Percentiles rank a stretch among this genome's conserved stretches.
Evolutionary conservation across 2,113 vertebrate species (phyloP).

Genomic region (Nycticryphes semicollaris): DNA sequence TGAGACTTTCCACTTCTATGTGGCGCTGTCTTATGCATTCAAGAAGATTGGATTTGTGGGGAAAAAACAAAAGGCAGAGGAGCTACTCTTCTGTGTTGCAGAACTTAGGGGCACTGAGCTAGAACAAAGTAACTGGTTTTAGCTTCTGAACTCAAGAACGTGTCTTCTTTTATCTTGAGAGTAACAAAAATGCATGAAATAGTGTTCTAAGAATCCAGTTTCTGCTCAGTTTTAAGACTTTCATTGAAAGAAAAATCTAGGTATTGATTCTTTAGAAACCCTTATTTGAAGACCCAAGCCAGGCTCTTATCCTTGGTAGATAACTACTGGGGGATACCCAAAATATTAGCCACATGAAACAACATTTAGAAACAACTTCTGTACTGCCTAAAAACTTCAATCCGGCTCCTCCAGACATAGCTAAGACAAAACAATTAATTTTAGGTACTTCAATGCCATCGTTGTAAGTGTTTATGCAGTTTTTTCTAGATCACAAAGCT

Average conservation of each 20-base stretch:
- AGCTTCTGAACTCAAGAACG: not conserved
- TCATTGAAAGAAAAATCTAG: not conserved
- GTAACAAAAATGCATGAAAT: not conserved
- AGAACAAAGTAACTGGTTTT: not conserved
- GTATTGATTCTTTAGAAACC: not conserved
- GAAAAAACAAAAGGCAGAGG: not conserved
- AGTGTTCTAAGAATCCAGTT: not conserved
- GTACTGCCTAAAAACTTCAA: not conserved
- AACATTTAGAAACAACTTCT: not conserved
- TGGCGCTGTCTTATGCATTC: not conserved
- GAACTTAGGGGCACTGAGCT: not conserved
- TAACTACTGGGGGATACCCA: not conserved
- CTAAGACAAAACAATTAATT: not conserved
- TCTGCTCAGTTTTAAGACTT: not conserved
- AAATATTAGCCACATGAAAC: not conserved
- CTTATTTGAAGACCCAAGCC: not conserved
- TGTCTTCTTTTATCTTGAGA: not conserved
- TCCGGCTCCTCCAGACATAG: not conserved
- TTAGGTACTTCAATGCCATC: not conserved
- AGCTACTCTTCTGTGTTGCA: not conserved
- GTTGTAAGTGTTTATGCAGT: not conserved
- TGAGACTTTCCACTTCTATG: not conserved
- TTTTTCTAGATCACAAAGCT: not conserved
- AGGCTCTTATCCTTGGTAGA: not conserved
- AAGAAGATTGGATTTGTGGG: not conserved